These are phyloP conservation scores for Lepus americanus DNA, from an alignment of 2,113 vertebrate genomes.

Conservation along the genomic window DNA sequence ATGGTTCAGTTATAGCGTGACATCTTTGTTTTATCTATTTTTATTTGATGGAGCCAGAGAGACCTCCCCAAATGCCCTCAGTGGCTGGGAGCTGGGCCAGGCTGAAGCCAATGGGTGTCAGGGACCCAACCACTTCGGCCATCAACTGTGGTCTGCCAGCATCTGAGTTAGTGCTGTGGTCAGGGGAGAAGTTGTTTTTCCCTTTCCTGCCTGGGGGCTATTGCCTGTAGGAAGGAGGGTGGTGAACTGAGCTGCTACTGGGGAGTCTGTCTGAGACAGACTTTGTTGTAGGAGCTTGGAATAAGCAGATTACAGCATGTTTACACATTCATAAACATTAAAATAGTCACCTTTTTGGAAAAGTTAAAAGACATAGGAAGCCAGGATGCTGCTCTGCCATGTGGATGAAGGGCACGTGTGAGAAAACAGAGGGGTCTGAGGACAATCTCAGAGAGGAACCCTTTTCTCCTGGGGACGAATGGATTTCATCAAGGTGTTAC, in stretches of 20 bases:
- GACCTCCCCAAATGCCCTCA: too few species aligned
- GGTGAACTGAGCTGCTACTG: background rate
- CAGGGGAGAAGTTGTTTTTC: background rate
- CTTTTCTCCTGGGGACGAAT: background rate
- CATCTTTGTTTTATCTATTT: too few species aligned
- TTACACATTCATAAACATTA: background rate
- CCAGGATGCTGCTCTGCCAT: background rate
- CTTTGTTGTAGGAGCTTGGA: background rate
- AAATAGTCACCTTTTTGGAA: background rate
- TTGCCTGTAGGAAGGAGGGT: background rate
- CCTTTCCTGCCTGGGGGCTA: background rate
- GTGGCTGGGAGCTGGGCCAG: too few species aligned
- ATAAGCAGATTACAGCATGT: background rate
- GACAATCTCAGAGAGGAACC: background rate
- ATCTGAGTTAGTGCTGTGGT: too few species aligned
- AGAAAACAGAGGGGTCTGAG: background rate
- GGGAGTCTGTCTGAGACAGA: background rate
- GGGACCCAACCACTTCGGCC: too few species aligned
- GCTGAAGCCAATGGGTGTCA: too few species aligned
- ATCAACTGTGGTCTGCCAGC: too few species aligned
- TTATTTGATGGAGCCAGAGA: too few species aligned
- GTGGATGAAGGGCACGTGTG: background rate
- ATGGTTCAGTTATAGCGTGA: slow-evolving; percentile 4
- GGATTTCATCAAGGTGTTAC: too few species aligned
- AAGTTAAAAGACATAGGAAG: background rate